These are phyloP conservation scores for Adela reaumurella DNA, from an alignment of 2,888 invertebrate species.

Conservation along the genomic window DNA sequence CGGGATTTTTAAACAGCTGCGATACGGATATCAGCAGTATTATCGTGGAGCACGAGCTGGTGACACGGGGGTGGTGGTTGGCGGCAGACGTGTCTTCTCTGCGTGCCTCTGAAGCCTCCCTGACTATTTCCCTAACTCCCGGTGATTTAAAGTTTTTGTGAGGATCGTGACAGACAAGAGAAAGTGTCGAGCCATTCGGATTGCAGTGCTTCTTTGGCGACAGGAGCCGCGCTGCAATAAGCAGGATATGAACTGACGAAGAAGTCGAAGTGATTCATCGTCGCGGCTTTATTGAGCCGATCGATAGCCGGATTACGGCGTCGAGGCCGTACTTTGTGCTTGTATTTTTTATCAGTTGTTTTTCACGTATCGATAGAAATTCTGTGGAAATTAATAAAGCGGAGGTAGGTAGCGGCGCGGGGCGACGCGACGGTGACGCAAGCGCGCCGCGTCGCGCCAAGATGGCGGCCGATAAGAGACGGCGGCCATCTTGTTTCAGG, in stretches of 20 bases:
- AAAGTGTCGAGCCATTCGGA: too few relatives aligned
- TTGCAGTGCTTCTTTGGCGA: background rate
- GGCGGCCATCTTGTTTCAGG: conserved; percentile 46
- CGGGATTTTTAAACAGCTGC: conserved; percentile 5
- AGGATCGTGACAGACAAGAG: too few relatives aligned
- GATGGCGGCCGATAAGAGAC: conserved; percentile 11
- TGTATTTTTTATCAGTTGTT: conserved; percentile 46
- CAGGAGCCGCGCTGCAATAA: background rate
- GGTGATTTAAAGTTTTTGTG: too few relatives aligned
- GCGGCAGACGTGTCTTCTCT: background rate
- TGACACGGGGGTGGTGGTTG: conserved; percentile 1
- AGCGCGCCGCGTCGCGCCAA: conserved; percentile 9
- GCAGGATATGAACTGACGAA: conserved; percentile 8
- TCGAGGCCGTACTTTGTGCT: conserved; percentile 35
- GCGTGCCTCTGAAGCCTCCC: background rate
- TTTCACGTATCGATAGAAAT: conserved; percentile 30
- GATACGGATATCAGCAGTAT: background rate
- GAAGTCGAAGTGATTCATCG: conserved; percentile 2
- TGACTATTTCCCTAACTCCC: too few relatives aligned
- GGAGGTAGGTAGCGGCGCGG: conserved; percentile 12
- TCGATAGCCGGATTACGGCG: conserved; percentile 37
- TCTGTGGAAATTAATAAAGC: conserved; percentile 38
- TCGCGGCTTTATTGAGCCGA: conserved; percentile 10
- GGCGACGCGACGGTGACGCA: conserved; percentile 24
- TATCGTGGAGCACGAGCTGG: background rate